Evolutionary conservation across 2,888 invertebrate genomes (phyloP).

Genomic region (Nomada flava): DNA sequence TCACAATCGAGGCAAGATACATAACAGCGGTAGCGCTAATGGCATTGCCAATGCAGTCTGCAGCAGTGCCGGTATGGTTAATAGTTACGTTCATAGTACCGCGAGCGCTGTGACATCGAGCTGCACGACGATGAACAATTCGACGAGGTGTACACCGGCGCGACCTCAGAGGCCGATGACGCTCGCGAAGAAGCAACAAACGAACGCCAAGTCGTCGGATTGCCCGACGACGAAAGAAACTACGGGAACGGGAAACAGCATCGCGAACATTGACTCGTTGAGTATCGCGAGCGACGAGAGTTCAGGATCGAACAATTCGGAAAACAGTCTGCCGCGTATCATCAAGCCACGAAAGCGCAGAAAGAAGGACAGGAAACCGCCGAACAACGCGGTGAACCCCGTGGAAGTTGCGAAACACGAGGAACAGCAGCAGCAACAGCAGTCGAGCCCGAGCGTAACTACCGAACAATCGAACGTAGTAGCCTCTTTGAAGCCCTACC

Average conservation of each 20-base stretch:
- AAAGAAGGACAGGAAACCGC: constrained; percentile 94
- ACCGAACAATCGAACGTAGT: constrained; percentile 75
- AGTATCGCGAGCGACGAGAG: constrained; percentile 92
- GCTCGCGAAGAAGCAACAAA: constrained; percentile 62
- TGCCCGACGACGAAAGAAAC: constrained; percentile 72
- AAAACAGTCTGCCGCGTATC: constrained; percentile 93
- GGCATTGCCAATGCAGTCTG: constrained; percentile 31
- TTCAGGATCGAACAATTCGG: constrained; percentile 88
- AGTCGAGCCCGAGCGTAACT: constrained; percentile 31
- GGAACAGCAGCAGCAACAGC: constrained; percentile 62
- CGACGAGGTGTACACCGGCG: constrained; percentile 63
- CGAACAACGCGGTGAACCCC: constrained; percentile 54
- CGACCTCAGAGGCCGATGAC: constrained; percentile 57
- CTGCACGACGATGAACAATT: constrained; percentile 38
- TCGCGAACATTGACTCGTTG: constrained; percentile 88
- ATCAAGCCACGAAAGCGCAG: constrained; percentile 95
- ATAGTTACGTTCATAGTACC: constrained; percentile 59
- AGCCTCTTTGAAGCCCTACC: constrained; percentile 84
- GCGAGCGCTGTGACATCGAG: constrained; percentile 56
- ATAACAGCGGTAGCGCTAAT: constrained; percentile 63
- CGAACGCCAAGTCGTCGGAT: constrained; percentile 82
- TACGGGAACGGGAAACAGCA: constrained; percentile 77
- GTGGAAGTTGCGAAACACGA: constrained; percentile 70
- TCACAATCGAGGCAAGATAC: constrained; percentile 85
- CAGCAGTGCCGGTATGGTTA: constrained; percentile 31